Evolutionary conservation across 2,113 vertebrate species (phyloP), one percentile per base, ranked within the genome.

Genomic region (Bagarius yarrelli): DNA sequence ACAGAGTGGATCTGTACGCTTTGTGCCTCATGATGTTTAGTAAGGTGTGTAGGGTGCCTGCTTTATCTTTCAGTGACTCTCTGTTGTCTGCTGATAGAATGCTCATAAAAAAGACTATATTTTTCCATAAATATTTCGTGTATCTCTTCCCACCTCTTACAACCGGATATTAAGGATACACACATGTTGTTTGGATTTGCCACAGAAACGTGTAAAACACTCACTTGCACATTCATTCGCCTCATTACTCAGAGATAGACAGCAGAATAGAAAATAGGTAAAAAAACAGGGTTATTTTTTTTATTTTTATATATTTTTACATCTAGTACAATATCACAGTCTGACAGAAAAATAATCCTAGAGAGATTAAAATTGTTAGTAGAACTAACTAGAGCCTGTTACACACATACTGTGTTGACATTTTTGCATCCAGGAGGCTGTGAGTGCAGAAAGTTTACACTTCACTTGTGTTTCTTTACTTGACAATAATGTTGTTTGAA

Each of bases 51-150:
- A 5, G 18, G 16, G 76, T 53, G 19, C 34, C 1, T n/a, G 44
- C 40, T 70, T 27, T 71, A 21, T 64, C 40, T 18, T 21, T 55
- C 53, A 30, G 11, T 71, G n/a, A 30, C n/a, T 70, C 16, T n/a
- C 16, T 70, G 16, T 55, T 67, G 36, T 77, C 75, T 63, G 75
- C 18, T 79, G 50, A 78, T 25, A 67, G 61, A 78, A 50, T 16
- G 11, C 4, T 32, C 27, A 55, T 73, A 23, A 73, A 11, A 19
- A 55, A 73, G 18, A 73, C 8, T 0, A 52, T 50, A 27, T 30
- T 27, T 71, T 71, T 52, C 40, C 11, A 64, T n/a, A n/a, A n/a
- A 23, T 60, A 19, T 60, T 8, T 60, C 57, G 2, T 60, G 2
- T 60, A 2, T 60, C n/a, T 3, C 21, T n/a, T 8, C 4, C 19